Conservation (phyloP, 2,797 vertebrate genomes). For the Macropus fuliginosus region DNA sequence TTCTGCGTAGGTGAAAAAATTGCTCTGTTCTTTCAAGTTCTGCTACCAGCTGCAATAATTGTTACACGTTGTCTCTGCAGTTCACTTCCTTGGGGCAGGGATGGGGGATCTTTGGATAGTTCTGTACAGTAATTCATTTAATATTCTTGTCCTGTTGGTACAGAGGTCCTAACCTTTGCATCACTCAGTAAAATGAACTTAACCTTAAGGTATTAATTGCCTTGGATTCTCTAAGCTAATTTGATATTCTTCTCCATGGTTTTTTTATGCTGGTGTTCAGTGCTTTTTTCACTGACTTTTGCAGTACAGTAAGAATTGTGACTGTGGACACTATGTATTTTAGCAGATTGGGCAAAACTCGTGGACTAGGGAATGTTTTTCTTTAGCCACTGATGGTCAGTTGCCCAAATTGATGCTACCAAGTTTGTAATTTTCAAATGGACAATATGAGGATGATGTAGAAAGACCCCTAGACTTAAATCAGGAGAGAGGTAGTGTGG, state of each 20-base stretch:
- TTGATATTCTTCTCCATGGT: not conserved
- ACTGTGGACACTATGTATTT: not conserved
- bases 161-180: not conserved
- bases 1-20: not conserved
- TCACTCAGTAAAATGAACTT: slow-evolving; percentile 10
- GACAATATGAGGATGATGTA: not conserved
- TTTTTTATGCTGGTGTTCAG: not conserved
- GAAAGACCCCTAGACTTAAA: not conserved
- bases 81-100: not conserved
- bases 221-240: not conserved
- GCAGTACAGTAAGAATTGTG: not conserved
- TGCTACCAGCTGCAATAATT: not conserved
- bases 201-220: not conserved
- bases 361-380: not conserved
- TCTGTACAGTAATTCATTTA: not conserved
- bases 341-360: not conserved
- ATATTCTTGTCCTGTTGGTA: not conserved
- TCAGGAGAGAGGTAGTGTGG: not conserved
- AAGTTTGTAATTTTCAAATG: not conserved
- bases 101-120: not conserved
- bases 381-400: not conserved
- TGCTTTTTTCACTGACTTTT: not conserved
- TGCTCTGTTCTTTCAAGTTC: slow-evolving; percentile 8
- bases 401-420: not conserved
- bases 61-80: not conserved